Percentiles rank a stretch among this genome's conserved stretches.
Conservation (phyloP, 1,140 invertebrate genomes). For the Drosophila murphyi region DNA sequence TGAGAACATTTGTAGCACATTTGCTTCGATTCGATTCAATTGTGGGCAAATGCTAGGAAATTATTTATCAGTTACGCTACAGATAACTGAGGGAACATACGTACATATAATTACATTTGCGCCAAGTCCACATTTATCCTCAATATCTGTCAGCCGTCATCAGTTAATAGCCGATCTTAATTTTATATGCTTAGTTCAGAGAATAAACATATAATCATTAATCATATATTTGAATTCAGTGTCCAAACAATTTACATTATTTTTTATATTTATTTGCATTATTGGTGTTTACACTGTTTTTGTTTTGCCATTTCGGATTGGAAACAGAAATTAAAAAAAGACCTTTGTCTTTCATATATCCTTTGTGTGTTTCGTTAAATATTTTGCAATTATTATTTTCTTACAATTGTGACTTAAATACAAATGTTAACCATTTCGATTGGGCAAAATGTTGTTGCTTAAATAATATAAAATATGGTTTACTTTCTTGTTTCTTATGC, state of each 20-base stretch:
- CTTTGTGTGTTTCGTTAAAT: neutral
- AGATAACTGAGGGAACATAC: neutral
- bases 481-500: slow-evolving; percentile 9
- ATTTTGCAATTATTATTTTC: slow-evolving; percentile 3
- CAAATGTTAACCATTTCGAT: slow-evolving; percentile 9
- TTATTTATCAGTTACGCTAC: neutral
- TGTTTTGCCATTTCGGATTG: slow-evolving; percentile 23
- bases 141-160: too few relatives aligned
- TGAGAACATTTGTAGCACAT: slow-evolving; percentile 15
- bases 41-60: slow-evolving; percentile 19
- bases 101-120: neutral
- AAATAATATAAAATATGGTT: slow-evolving; percentile 33
- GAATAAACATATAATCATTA: neutral
- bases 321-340: slow-evolving; percentile 16
- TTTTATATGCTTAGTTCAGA: too few relatives aligned
- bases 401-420: slow-evolving; percentile 26
- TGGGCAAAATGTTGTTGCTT: slow-evolving; percentile 18
- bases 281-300: slow-evolving; percentile 34
- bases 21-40: slow-evolving; percentile 11
- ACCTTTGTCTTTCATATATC: neutral
- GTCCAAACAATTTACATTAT: neutral
- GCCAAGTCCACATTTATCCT: neutral
- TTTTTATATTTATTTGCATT: slow-evolving; percentile 38
- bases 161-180: too few relatives aligned
- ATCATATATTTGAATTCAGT: neutral